These are phyloP conservation scores for Erythrolamprus reginae DNA, from an alignment of 2,113 vertebrate genomes.

Conservation along the genomic window DNA sequence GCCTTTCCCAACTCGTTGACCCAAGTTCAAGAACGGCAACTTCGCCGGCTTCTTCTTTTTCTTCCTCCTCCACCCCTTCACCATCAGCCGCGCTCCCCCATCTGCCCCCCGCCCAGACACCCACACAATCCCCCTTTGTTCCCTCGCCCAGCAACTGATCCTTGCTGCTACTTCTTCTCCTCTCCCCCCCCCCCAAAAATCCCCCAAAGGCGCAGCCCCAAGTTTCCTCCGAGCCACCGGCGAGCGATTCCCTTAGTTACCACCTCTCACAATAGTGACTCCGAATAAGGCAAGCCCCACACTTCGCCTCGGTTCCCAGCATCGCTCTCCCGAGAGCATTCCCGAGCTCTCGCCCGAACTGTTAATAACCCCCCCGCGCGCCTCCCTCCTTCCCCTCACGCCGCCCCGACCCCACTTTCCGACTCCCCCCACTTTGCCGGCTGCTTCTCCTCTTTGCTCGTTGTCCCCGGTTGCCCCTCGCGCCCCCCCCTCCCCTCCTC, in stretches of 20 bases:
- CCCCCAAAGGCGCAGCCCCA: background rate
- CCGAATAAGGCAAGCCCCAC: background rate
- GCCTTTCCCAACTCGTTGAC: background rate
- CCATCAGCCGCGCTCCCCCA: background rate
- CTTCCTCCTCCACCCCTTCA: background rate
- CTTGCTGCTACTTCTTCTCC: background rate
- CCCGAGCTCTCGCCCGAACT: too few species aligned
- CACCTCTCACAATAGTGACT: background rate
- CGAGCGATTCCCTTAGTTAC: background rate
- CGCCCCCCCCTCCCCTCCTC: background rate
- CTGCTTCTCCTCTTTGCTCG: background rate
- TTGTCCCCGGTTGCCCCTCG: background rate
- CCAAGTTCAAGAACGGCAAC: background rate
- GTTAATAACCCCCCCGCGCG: too few species aligned
- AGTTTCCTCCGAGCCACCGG: background rate
- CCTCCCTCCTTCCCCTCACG: fast-evolving
- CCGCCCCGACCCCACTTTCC: too few species aligned
- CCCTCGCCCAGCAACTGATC: background rate
- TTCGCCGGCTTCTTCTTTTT: background rate
- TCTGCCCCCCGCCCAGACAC: background rate
- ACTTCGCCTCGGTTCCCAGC: background rate
- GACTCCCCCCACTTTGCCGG: background rate
- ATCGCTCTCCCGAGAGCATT: too few species aligned
- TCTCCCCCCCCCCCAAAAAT: too few species aligned
- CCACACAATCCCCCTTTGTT: background rate